Evolutionary conservation across 2,888 invertebrate genomes (phyloP).

Genomic region (Mongoloraphidia duomilia): DNA sequence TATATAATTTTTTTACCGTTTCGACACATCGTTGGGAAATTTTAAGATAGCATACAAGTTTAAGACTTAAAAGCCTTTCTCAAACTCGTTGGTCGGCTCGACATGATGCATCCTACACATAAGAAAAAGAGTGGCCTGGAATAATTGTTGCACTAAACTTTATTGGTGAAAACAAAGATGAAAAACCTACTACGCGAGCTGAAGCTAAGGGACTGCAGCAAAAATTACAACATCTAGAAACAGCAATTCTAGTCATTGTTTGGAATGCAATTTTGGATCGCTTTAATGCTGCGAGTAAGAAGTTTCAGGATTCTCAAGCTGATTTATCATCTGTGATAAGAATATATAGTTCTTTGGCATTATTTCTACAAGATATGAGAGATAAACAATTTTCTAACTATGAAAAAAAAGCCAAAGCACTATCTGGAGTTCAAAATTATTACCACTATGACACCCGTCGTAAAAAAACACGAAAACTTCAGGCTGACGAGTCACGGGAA

Average conservation of each 20-base stretch:
- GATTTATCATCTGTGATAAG: constrained; percentile 7
- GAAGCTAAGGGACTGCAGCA: constrained; percentile 4
- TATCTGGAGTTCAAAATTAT: constrained; percentile 9
- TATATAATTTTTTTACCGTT: constrained; percentile 3
- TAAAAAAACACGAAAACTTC: constrained; percentile 6
- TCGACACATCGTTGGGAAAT: constrained; percentile 7
- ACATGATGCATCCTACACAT: constrained; percentile 11
- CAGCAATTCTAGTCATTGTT: constrained; percentile 9
- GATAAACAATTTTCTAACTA: constrained; percentile 10
- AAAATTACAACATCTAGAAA: constrained; percentile 9
- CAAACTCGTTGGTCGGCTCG: constrained; percentile 13
- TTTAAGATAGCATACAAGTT: neutral
- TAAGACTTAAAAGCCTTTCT: constrained; percentile 1
- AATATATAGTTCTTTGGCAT: constrained; percentile 7
- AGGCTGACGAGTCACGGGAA: neutral
- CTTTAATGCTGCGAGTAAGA: constrained; percentile 1
- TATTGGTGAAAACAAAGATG: constrained; percentile 8
- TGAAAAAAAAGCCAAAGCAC: constrained; percentile 9
- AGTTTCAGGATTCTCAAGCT: constrained; percentile 7
- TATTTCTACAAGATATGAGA: constrained; percentile 10
- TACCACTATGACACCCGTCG: constrained; percentile 8
- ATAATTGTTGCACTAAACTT: constrained; percentile 10
- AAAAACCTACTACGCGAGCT: constrained; percentile 6
- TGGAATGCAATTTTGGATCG: constrained; percentile 10
- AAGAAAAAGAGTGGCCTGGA: constrained; percentile 11